A percentile compares a stretch with the other conserved stretches of the same genome.
These are phyloP conservation scores for Harlomillsia oculata DNA, from an alignment of 1,140 invertebrate species.

Conservation along the genomic window DNA sequence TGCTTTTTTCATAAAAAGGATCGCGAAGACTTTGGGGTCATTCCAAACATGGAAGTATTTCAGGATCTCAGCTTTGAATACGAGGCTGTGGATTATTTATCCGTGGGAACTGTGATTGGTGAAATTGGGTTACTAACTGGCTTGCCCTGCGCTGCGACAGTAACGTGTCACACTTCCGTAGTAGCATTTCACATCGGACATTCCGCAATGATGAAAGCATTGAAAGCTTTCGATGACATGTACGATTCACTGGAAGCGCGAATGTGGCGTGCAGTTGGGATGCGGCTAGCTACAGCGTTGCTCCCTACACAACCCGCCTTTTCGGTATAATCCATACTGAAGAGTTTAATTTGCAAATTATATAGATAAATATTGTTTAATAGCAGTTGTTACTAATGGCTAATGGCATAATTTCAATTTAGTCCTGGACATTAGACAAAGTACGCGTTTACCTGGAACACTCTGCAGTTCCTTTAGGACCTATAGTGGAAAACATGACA, in stretches of 20 bases:
- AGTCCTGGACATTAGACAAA: constrained; percentile 15
- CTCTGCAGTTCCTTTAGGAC: constrained; percentile 31
- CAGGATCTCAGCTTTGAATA: constrained; percentile 27
- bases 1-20: constrained; percentile 6
- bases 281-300: constrained; percentile 31
- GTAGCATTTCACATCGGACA: constrained; percentile 36
- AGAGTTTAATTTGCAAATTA: neutral
- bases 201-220: constrained; percentile 13
- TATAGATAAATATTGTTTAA: neutral
- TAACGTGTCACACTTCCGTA: constrained; percentile 43
- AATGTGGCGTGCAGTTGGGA: constrained; percentile 37
- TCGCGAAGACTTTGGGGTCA: constrained; percentile 13
- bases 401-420: neutral
- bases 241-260: constrained; percentile 24
- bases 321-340: neutral
- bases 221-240: constrained; percentile 19
- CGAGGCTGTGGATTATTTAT: constrained; percentile 40
- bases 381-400: neutral
- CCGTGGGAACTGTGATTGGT: constrained; percentile 42
- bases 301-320: constrained; percentile 33
- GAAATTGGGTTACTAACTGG: constrained; percentile 43
- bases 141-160: constrained; percentile 37
- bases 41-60: constrained; percentile 33
- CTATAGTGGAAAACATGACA: neutral
- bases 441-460: constrained; percentile 10